Evolutionary conservation across 2,797 vertebrate genomes (phyloP).

Genomic region (Fringilla coelebs): DNA sequence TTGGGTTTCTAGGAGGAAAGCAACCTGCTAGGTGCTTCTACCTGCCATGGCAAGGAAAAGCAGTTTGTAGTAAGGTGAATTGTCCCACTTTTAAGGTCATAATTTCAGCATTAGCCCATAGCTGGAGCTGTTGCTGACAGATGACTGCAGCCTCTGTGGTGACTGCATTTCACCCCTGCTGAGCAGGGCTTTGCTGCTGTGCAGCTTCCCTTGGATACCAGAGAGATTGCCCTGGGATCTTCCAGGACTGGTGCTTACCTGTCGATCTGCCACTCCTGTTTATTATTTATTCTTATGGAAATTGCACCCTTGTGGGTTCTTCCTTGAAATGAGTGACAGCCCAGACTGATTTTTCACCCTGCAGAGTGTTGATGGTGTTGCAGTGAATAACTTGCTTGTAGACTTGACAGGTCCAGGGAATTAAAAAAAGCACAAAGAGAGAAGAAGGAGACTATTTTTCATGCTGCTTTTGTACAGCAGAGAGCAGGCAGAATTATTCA

Average conservation of each 20-base stretch:
- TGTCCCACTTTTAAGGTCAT: background rate
- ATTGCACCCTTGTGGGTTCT: background rate
- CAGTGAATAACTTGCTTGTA: background rate
- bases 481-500: background rate
- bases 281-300: conserved; percentile 32
- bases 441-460: background rate
- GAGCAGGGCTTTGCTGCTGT: background rate
- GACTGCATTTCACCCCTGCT: background rate
- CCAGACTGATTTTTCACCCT: background rate
- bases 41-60: background rate
- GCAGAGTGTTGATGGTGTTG: background rate
- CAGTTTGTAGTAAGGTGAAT: background rate
- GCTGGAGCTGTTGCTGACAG: background rate
- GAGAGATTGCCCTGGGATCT: background rate
- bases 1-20: background rate
- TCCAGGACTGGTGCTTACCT: background rate
- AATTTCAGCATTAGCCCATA: fast-evolving
- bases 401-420: background rate
- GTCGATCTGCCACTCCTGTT: background rate
- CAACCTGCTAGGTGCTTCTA: background rate
- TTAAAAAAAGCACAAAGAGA: background rate
- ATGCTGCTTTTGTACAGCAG: background rate
- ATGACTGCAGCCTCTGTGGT: background rate
- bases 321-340: background rate
- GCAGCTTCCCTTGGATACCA: background rate